These are phyloP conservation scores for Apamea sordens DNA, from an alignment of 2,888 invertebrate genomes.

Conservation along the genomic window DNA sequence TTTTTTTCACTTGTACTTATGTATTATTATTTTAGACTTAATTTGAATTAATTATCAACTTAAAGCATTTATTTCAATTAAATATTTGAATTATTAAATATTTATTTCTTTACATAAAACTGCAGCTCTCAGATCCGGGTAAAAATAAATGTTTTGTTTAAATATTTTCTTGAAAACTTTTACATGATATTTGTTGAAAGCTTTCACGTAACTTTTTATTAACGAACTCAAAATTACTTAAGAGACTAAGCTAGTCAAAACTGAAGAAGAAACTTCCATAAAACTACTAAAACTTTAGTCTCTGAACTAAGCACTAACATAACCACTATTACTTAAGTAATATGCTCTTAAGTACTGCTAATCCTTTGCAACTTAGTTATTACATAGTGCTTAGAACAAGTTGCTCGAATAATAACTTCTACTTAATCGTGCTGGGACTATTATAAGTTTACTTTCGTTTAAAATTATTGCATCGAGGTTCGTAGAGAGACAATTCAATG, in stretches of 20 bases:
- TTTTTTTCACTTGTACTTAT: too few species aligned
- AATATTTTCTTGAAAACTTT: not conserved
- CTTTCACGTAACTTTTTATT: not conserved
- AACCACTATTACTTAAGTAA: conserved; percentile 11
- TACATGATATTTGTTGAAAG: not conserved
- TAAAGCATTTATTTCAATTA: too few species aligned
- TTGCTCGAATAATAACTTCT: conserved; percentile 8
- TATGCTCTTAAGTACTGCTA: conserved; percentile 17
- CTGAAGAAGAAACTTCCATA: not conserved
- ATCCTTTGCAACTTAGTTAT: conserved; percentile 30
- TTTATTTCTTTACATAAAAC: not conserved
- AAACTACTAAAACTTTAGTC: conserved; percentile 3
- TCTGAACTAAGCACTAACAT: not conserved
- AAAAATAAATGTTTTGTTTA: not conserved
- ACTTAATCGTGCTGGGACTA: not conserved
- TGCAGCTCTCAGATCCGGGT: not conserved
- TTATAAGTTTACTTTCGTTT: conserved; percentile 14
- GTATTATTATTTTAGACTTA: too few species aligned
- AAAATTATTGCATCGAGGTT: not conserved
- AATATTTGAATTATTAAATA: too few species aligned
- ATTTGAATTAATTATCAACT: too few species aligned
- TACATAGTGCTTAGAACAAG: conserved; percentile 7
- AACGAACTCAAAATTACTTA: not conserved
- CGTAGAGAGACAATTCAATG: not conserved
- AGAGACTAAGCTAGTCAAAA: conserved; percentile 16